A percentile compares a stretch with the other conserved stretches of the same genome.
Evolutionary conservation across 2,113 vertebrate species (phyloP).

Genomic region (Fregetta grallaria): DNA sequence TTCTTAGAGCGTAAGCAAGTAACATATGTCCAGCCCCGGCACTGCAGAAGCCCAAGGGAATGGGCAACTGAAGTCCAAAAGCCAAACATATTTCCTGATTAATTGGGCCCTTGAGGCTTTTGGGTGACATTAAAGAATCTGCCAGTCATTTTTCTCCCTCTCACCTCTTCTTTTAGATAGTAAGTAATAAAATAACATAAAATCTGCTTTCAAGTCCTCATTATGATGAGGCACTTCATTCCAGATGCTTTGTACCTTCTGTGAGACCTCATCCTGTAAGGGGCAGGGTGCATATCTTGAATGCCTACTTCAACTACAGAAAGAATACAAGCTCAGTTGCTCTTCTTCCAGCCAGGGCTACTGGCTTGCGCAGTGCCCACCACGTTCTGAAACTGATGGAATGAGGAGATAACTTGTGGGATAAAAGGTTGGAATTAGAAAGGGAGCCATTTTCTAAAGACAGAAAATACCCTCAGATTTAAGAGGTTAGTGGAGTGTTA

Average conservation of each 20-base stretch:
- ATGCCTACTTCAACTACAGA: not conserved
- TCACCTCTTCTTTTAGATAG: conserved; percentile 6
- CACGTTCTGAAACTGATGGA: not conserved
- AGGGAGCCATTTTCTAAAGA: not conserved
- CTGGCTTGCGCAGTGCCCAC: not conserved
- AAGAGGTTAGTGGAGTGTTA: not conserved
- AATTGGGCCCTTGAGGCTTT: conserved; percentile 66
- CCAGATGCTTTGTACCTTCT: conserved; percentile 15
- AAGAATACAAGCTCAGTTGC: not conserved
- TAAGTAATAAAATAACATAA: conserved; percentile 12
- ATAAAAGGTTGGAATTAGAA: not conserved
- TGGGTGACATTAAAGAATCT: conserved; percentile 69
- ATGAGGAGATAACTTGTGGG: not conserved
- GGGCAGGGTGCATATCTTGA: not conserved
- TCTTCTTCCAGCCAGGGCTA: not conserved
- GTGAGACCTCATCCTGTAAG: not conserved
- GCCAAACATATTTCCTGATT: conserved; percentile 64
- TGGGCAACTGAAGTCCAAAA: conserved; percentile 56
- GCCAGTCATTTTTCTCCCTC: conserved; percentile 31
- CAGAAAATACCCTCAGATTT: not conserved
- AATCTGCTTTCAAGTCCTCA: conserved; percentile 10
- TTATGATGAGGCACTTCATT: not conserved
- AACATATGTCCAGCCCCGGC: conserved; percentile 58
- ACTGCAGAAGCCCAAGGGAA: conserved; percentile 43
- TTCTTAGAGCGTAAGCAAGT: conserved; percentile 17